A percentile compares a stretch with the other conserved stretches of the same genome.
phyloP scores from a whole-genome alignment of 2,113 vertebrate genomes.

The Lepus americanus region DNA sequence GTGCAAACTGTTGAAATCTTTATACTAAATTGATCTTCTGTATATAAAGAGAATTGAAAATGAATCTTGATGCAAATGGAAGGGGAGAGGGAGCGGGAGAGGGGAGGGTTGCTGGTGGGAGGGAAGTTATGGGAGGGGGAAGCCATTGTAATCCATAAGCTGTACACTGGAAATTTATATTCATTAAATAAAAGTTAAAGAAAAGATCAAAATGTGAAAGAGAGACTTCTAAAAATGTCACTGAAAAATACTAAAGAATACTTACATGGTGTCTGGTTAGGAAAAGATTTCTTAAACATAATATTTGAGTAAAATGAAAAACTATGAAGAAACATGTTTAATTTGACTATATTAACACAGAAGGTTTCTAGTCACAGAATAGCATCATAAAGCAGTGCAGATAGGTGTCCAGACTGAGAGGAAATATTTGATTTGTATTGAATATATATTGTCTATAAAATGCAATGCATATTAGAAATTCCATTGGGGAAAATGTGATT shows the following conservation, averaged over 20 bases:
- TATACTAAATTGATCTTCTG: too few species aligned
- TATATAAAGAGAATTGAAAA: too few species aligned
- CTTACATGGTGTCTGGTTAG: background rate
- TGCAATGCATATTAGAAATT: background rate
- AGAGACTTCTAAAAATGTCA: background rate
- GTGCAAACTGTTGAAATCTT: too few species aligned
- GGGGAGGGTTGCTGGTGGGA: too few species aligned
- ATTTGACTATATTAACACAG: background rate
- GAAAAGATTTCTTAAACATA: background rate
- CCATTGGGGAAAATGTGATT: background rate
- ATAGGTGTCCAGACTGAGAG: background rate
- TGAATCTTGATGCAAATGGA: too few species aligned
- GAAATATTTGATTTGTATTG: background rate
- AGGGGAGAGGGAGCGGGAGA: too few species aligned
- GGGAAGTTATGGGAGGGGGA: too few species aligned
- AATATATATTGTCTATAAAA: background rate
- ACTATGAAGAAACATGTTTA: background rate
- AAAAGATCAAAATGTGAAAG: background rate
- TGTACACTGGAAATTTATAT: too few species aligned
- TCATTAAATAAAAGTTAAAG: too few species aligned
- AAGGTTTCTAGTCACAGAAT: background rate
- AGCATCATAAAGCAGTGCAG: background rate
- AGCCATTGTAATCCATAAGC: too few species aligned
- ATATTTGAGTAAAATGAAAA: background rate
- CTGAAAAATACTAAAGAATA: background rate